Base-by-base conservation (phyloP, 2,888 invertebrate genomes). In the Orchesella flavescens region DNA sequence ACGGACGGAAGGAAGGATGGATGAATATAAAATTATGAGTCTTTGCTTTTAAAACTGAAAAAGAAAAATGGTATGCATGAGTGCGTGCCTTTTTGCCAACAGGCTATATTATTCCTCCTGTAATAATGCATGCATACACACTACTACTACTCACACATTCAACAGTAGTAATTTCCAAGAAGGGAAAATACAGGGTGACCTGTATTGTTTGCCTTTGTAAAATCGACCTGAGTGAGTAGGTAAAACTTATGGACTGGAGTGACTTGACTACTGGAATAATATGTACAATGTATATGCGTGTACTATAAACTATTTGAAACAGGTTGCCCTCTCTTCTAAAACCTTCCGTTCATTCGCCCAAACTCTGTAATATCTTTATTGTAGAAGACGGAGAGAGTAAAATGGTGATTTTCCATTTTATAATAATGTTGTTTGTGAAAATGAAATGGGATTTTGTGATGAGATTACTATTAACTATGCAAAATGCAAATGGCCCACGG, bases 381-480 rank as follows among this genome's bases (percentile, higher is more conserved):
- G 34, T 34, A 7, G 34, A 34, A 34, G 34, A 34, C 2, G 34
- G 34, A 34, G 34, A 34, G 34, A 34, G 34, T 34, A 34, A 63
- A 24, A 63, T n/a, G 69, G 69, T 21, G 23, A 53, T 55, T 71
- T 71, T 71, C 55, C 71, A 55, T 71, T 68, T 68, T 68, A 68
- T 49, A 46, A 68, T 49, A 68, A 68, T 49, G 49, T 49, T 49
- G 68, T 68, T 68, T 61, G 61, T 61, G 61, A 24, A 34, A 61
- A 61, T 44, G 66, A 66, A 66, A 66, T 66, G 53, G 61, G 73
- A 73, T 73, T 59, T 73, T 44, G 21, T 75, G 61, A 75, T 75
- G 75, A 75, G 75, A 61, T 75, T 76, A 76, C 76, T 23, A 78
- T 78, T 78, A 71, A 59, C 59, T 76, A 71, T 78, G 69, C 78